Percentiles rank a stretch among this genome's conserved stretches.
Evolutionary conservation across 2,113 vertebrate genomes (phyloP).

Genomic region (Plecturocebus donacophilus): DNA sequence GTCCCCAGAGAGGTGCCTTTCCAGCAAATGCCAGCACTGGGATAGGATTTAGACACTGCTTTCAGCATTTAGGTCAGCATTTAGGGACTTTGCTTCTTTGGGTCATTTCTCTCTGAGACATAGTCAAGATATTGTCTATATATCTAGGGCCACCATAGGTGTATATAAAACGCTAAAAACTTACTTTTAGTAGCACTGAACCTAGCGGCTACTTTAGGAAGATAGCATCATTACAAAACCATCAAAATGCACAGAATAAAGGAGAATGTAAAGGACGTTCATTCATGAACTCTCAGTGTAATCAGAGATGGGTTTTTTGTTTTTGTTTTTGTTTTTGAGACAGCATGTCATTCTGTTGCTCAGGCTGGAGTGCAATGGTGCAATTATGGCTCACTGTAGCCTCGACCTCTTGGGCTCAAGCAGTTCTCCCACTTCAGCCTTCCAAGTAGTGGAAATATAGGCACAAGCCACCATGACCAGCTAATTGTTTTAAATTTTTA

Average conservation of each 20-base stretch:
- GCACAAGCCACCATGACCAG: no score
- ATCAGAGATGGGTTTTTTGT: background rate
- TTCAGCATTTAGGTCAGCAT: background rate
- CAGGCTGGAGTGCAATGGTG: no score
- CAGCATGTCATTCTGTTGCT: no score
- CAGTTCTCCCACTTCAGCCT: no score
- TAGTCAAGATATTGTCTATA: background rate
- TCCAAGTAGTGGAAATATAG: no score
- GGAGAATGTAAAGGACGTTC: background rate
- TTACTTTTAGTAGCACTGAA: background rate
- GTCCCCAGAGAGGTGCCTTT: background rate
- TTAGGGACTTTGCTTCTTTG: background rate
- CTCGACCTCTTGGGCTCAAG: no score
- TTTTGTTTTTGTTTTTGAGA: no score
- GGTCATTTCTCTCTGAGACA: background rate
- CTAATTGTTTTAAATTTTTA: no score
- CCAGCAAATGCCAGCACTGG: background rate
- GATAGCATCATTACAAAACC: background rate
- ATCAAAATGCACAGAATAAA: background rate
- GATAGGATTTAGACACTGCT: background rate
- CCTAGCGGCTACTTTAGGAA: background rate
- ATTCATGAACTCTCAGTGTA: background rate
- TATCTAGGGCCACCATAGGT: background rate
- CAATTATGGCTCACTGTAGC: no score
- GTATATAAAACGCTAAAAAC: background rate